A percentile compares a stretch with the other conserved stretches of the same genome.
These are phyloP conservation scores for Lasioglossum baleicum DNA, from an alignment of 1,140 invertebrate genomes.

Conservation along the genomic window DNA sequence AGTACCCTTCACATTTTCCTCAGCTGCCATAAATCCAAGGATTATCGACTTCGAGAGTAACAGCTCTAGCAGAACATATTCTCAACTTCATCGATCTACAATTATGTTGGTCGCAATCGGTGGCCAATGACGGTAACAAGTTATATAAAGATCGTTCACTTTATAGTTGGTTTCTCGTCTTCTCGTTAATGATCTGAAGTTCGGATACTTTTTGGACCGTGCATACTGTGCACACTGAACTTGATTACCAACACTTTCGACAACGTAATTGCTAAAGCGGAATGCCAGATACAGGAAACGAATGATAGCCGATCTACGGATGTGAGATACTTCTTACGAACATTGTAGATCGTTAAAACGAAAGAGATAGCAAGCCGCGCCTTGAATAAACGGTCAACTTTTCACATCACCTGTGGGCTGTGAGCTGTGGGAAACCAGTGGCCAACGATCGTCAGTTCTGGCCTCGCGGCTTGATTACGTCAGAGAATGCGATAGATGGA, in stretches of 20 bases:
- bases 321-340: neutral
- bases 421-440: conserved; percentile 28
- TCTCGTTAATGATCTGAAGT: too few species aligned
- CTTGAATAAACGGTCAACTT: conserved; percentile 13
- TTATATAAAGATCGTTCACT: too few species aligned
- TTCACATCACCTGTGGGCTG: conserved; percentile 23
- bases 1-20: too few species aligned
- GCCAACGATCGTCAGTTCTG: conserved; percentile 7
- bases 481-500: neutral
- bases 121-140: too few species aligned
- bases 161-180: too few species aligned
- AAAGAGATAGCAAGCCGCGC: conserved; percentile 32
- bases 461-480: conserved; percentile 13
- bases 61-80: too few species aligned
- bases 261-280: neutral
- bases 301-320: neutral
- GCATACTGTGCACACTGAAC: neutral
- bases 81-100: too few species aligned
- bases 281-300: conserved; percentile 1
- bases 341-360: neutral
- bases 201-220: too few species aligned
- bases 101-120: too few species aligned
- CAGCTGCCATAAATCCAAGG: too few species aligned
- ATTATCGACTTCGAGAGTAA: too few species aligned
- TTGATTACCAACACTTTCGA: too few species aligned